Base-by-base conservation (phyloP, 2,113 vertebrate species). In the Cricetomys ansorgei region DNA sequence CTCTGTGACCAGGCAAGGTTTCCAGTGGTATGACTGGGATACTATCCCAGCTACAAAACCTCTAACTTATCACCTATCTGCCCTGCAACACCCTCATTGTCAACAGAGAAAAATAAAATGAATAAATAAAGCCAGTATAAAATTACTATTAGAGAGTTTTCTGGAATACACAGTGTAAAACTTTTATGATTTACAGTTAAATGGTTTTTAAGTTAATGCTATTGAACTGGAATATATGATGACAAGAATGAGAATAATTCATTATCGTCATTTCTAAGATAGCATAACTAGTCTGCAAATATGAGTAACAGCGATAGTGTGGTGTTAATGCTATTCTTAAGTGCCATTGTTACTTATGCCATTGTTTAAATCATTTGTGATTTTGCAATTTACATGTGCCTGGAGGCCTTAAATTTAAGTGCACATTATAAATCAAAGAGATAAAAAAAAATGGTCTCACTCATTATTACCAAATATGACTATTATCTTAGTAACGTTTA, bases 391-490 rank as follows among this genome's bases (percentile, higher is more conserved):
- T 96, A 90, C 77, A 85, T 81, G 72, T 92, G 55, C 17, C 72
- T n/a, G 34, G 62, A 95, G 89, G 62, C 29, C 91, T 93, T 95
- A 86, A 81, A 92, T 93, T 55, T 86, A 94, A 97, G 87, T 94
- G 92, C 81, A 91, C 25, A 70, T 69, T 94, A 72, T 94, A 95
- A 95, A 97, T 97, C 96, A 96, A 90, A 95, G 31, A 43, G 96
- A 95, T 90, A 95, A 93, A 85, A 96, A 94, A 94, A 88, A 88
- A 95, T 88, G 76, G 55, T 34, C 62, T 77, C 69, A 90, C 93
- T 93, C 10, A 81, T 73, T 94, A 90, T 95, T 95, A 94, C 29
- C 79, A 95, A 97, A 95, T 94, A 95, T 96, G 95, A 84, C 69
- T 92, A 65, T 79, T 64, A 86, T 88, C 37, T 62, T 50, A 85